phyloP scores from a whole-genome alignment of 2,797 vertebrate species.

The Apogon talboti region DNA sequence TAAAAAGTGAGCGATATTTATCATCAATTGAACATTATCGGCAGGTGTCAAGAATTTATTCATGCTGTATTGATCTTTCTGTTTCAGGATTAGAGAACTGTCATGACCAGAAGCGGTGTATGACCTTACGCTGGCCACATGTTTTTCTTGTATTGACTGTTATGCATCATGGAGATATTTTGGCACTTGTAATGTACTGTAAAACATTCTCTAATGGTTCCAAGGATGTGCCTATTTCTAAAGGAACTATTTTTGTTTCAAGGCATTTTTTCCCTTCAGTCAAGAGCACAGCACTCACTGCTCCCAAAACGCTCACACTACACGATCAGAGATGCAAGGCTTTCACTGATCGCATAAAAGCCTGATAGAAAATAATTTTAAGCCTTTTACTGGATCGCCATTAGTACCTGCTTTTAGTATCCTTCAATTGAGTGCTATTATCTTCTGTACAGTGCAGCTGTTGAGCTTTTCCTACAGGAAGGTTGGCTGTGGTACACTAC shows the following conservation, averaged over 20 bases:
- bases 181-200: slow-evolving; percentile 7
- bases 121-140: slow-evolving; percentile 26
- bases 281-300: slow-evolving; percentile 10
- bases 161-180: neutral
- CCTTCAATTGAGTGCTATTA: neutral
- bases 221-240: slow-evolving; percentile 29
- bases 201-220: slow-evolving; percentile 26
- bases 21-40: slow-evolving; percentile 26
- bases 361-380: slow-evolving; percentile 7
- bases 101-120: slow-evolving; percentile 42
- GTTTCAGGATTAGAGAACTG: slow-evolving; percentile 42
- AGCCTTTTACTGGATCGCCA: slow-evolving; percentile 14
- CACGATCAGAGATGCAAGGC: slow-evolving; percentile 9
- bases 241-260: slow-evolving; percentile 38
- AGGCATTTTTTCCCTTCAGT: slow-evolving; percentile 20
- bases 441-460: slow-evolving; percentile 25
- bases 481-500: slow-evolving; percentile 16
- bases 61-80: slow-evolving; percentile 54
- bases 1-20: slow-evolving; percentile 28
- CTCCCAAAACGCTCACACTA: slow-evolving; percentile 3
- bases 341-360: slow-evolving; percentile 25
- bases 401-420: slow-evolving; percentile 23
- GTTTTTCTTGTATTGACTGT: slow-evolving; percentile 40
- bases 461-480: slow-evolving; percentile 9
- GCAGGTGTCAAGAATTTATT: slow-evolving; percentile 25